Conservation (phyloP, 2,797 vertebrate genomes). For the Crocodylus rhombifer region DNA sequence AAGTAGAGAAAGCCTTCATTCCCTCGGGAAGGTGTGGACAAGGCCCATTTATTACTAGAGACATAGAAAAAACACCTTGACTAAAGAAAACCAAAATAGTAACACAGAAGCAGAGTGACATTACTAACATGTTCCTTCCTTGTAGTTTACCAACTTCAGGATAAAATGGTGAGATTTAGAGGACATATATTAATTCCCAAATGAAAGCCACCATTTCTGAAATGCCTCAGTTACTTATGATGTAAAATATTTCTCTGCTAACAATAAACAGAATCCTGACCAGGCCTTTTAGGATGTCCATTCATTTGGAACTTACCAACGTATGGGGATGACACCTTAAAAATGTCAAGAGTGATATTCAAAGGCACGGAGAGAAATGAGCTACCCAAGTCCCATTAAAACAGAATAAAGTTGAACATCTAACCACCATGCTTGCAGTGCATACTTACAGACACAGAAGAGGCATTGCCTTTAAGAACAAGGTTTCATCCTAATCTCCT, state of each 20-base stretch:
- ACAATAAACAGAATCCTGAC: background rate
- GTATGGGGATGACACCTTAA: background rate
- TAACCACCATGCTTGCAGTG: background rate
- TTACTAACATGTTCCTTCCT: background rate
- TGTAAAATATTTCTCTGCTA: background rate
- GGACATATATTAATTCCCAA: constrained; percentile 1
- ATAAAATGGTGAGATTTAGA: constrained; percentile 7
- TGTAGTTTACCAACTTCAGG: constrained; percentile 8
- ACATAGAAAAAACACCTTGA: constrained; percentile 66
- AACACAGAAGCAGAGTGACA: constrained; percentile 55
- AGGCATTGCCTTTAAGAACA: no score
- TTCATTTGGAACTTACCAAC: constrained; percentile 1
- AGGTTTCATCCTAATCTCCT: background rate
- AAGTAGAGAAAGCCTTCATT: constrained; percentile 59
- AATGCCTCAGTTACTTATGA: constrained; percentile 6
- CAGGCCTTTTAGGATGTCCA: background rate
- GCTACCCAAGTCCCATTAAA: background rate
- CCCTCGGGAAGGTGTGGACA: constrained; percentile 46
- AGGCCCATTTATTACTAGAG: constrained; percentile 58
- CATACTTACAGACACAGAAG: no score
- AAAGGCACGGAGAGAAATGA: background rate
- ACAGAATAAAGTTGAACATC: background rate
- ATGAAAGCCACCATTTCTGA: background rate
- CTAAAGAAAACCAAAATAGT: constrained; percentile 70
- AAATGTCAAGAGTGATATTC: background rate